Percentiles rank a stretch among this genome's conserved stretches.
Conservation (phyloP, 35 echinoderm and acorn worm species). For the Anneissia japonica region DNA sequence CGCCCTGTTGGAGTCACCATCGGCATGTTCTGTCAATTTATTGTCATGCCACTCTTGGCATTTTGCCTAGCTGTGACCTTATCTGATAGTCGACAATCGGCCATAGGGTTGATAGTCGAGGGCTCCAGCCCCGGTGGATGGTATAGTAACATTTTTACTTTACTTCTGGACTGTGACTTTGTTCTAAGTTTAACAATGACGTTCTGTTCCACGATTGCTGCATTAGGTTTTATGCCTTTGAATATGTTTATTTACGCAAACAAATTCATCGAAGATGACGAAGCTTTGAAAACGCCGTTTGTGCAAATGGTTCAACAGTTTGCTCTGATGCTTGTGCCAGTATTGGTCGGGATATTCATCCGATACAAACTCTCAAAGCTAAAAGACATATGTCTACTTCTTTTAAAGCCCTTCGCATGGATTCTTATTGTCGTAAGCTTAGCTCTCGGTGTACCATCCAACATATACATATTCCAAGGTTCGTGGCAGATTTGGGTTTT, state of each 20-base stretch:
- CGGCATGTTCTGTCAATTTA: conserved; percentile 85
- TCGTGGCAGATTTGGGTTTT: conserved; percentile 39
- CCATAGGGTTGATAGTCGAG: conserved; percentile 50
- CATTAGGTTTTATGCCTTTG: conserved; percentile 64
- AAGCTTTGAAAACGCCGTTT: conserved; percentile 47
- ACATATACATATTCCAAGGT: conserved; percentile 53
- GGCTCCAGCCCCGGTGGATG: conserved; percentile 66
- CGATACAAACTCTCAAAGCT: conserved; percentile 39
- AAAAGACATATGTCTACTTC: background rate
- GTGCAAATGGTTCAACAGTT: conserved; percentile 49
- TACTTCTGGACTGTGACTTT: conserved; percentile 68
- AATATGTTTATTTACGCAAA: conserved; percentile 62
- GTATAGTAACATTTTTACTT: conserved; percentile 59
- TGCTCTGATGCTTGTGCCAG: conserved; percentile 45
- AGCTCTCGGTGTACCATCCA: conserved; percentile 35
- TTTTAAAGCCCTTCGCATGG: conserved; percentile 44
- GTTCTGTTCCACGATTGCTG: conserved; percentile 55
- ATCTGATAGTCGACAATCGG: background rate
- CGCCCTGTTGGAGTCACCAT: conserved; percentile 67
- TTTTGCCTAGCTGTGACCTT: conserved; percentile 41
- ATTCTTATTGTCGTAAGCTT: conserved; percentile 30
- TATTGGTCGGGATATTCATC: conserved; percentile 45
- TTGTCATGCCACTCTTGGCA: conserved; percentile 71
- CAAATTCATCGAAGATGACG: conserved; percentile 14
- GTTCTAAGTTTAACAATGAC: conserved; percentile 73